A percentile compares a stretch with the other conserved stretches of the same genome.
phyloP scores from a whole-genome alignment of 2,797 vertebrate species.

The Danio kyathit region DNA sequence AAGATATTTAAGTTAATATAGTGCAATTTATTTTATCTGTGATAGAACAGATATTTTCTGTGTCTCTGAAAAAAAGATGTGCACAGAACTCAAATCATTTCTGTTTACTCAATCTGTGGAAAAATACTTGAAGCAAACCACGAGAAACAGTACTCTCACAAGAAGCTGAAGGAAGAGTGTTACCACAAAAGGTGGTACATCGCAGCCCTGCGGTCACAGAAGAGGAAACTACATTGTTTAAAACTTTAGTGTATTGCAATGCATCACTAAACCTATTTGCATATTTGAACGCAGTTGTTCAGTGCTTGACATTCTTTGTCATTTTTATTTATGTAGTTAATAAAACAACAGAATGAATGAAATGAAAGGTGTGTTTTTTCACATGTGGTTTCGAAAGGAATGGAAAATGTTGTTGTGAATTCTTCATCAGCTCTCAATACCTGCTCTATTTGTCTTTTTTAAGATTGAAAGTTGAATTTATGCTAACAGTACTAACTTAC shows the following conservation, averaged over 20 bases:
- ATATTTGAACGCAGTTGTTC: not conserved
- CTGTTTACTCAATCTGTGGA: too few species aligned
- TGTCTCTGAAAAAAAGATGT: too few species aligned
- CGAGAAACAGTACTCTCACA: not conserved
- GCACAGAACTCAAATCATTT: too few species aligned
- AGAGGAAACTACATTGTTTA: not conserved
- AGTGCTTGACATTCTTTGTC: not conserved
- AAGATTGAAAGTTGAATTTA: too few species aligned
- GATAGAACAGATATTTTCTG: too few species aligned
- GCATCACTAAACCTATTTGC: not conserved
- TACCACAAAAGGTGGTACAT: not conserved
- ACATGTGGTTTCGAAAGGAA: not conserved
- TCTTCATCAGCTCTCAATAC: not conserved
- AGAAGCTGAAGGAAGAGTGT: conserved; percentile 11
- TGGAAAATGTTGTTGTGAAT: not conserved
- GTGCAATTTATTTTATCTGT: too few species aligned
- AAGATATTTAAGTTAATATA: too few species aligned
- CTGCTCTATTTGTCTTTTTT: too few species aligned
- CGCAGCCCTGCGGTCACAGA: not conserved
- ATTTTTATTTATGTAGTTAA: too few species aligned
- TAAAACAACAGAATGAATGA: not conserved
- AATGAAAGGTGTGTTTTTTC: not conserved
- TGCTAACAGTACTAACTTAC: too few species aligned
- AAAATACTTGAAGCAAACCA: not conserved
- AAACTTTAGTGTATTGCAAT: not conserved